phyloP scores from a whole-genome alignment of 2,888 invertebrate genomes.

The Rambutsinella grinnellia region DNA sequence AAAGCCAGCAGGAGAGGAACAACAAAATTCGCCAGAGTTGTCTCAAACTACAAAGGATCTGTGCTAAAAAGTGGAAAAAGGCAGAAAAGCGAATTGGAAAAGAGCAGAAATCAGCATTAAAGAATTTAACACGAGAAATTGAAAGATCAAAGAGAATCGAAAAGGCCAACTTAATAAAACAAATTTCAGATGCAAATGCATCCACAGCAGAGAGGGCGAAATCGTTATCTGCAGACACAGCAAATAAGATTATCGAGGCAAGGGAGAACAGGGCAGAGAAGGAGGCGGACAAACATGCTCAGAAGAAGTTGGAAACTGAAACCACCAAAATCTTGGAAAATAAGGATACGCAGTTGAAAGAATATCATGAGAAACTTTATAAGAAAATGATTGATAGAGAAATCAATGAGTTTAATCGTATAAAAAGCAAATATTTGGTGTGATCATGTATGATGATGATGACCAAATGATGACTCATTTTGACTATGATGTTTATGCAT shows the following conservation, averaged over 20 bases:
- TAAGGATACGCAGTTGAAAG: slow-evolving; percentile 27
- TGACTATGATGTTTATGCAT: not conserved
- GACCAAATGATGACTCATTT: slow-evolving; percentile 31
- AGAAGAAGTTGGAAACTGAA: slow-evolving; percentile 45
- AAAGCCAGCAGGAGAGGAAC: slow-evolving; percentile 39
- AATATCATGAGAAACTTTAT: slow-evolving; percentile 43
- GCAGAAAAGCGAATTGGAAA: slow-evolving; percentile 36
- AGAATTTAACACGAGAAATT: slow-evolving; percentile 36
- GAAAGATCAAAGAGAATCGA: slow-evolving; percentile 41
- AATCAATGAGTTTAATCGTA: slow-evolving; percentile 42
- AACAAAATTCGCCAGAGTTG: slow-evolving; percentile 32
- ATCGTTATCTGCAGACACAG: slow-evolving; percentile 51
- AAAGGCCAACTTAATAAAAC: slow-evolving; percentile 39
- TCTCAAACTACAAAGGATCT: slow-evolving; percentile 38
- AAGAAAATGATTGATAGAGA: slow-evolving; percentile 50
- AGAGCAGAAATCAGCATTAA: slow-evolving; percentile 24
- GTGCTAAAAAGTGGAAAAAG: slow-evolving; percentile 49
- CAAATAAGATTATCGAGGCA: slow-evolving; percentile 54
- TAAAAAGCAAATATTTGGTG: slow-evolving; percentile 47
- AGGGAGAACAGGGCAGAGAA: slow-evolving; percentile 54
- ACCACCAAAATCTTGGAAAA: slow-evolving; percentile 36
- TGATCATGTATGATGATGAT: too few relatives aligned
- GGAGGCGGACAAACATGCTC: slow-evolving; percentile 53
- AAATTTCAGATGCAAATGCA: slow-evolving; percentile 48
- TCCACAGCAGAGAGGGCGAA: slow-evolving; percentile 42